phyloP scores from a whole-genome alignment of 2,113 vertebrate genomes.

The Mohoua ochrocephala region DNA sequence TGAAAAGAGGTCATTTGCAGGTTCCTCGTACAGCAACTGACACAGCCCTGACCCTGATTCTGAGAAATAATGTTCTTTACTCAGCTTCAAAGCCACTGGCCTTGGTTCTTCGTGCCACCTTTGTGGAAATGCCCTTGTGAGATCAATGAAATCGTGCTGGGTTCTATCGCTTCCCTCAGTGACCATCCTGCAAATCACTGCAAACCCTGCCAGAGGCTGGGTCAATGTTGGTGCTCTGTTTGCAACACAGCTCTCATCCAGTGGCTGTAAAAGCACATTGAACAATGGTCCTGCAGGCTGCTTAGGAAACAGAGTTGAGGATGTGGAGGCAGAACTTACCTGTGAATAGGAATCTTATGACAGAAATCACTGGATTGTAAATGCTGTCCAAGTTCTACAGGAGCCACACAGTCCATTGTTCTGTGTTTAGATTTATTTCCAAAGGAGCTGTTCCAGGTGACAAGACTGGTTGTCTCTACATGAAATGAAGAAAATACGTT shows the following conservation, averaged over 20 bases:
- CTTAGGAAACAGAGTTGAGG: neutral
- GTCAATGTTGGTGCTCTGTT: neutral
- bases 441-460: neutral
- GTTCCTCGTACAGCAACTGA: neutral
- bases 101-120: neutral
- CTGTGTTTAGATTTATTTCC: neutral
- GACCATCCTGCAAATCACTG: neutral
- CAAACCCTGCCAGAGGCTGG: neutral
- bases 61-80: neutral
- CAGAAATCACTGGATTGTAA: neutral
- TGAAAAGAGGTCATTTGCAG: neutral
- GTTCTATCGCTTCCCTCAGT: neutral
- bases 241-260: neutral
- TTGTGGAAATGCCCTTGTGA: neutral
- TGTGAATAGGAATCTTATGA: neutral
- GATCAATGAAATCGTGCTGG: neutral
- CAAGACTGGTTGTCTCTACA: neutral
- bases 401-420: fast-evolving
- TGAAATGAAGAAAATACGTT: neutral
- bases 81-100: neutral
- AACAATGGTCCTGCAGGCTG: neutral
- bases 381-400: neutral
- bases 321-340: neutral
- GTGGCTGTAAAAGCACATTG: neutral
- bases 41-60: neutral